Evolutionary conservation across 2,113 vertebrate genomes (phyloP), one percentile per base, ranked within the genome.

Genomic region (Benitochromis conjunctus): DNA sequence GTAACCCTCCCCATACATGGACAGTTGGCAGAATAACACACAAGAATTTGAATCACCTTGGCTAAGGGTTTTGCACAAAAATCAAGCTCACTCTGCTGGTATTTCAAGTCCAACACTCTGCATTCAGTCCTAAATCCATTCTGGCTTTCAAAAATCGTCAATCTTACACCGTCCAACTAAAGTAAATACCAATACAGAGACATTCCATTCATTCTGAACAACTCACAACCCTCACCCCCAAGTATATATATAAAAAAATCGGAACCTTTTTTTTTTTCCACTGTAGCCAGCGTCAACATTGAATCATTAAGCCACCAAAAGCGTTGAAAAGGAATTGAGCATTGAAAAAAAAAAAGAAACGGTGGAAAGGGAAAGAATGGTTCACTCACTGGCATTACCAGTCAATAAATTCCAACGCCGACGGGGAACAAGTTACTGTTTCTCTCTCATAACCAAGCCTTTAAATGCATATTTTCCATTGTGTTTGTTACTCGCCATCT

Each of bases 301-400:
- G 93, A 94, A 91, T 95, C 93, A 94, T 93, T 92, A 94, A 93
- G 92, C 93, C 95, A 96, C 93, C 94, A 87, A 92, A 95, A 94
- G 93, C 94, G 80, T 91, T 91, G 89, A 93, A 95, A 95, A 95
- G 81, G 84, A 94, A 94, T 56, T 91, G 81, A 94, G 93, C 94
- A 91, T 89, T 90, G 78, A 91, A 89, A 92, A 93, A 94, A 5
- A 31, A 31, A 31, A 31, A 31, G 90, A 94, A 94, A 93, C 69
- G 86, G 86, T 91, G 91, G 56, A 82, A 94, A 94, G 95, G 91
- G 91, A 94, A 95, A 95, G 93, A 94, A 96, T 92, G 94, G 93
- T 93, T 94, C 85, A 91, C 90, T 85, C 41, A 26, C 31, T 74
- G 29, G 26, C 10, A 51, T 69, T 56, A 84, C 24, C 71, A 9